Conservation (phyloP, 2,113 vertebrate genomes). For the Nycticorax nycticorax region DNA sequence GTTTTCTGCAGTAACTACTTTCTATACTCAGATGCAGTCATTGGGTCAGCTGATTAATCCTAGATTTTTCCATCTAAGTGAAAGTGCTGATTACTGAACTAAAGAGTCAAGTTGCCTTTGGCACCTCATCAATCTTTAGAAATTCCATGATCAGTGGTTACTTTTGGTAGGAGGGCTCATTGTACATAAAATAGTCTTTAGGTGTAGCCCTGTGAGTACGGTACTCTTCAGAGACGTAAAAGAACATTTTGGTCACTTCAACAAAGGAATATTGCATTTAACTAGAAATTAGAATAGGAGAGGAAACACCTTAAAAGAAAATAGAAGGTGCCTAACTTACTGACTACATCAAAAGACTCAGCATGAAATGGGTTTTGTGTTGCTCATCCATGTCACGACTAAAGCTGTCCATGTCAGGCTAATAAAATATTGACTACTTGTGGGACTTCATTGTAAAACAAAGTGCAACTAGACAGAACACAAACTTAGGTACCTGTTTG, state of each 20-base stretch:
- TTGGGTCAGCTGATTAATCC: not conserved
- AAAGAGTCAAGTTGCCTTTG: not conserved
- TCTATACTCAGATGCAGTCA: not conserved
- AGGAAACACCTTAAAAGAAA: not conserved
- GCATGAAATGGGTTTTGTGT: not conserved
- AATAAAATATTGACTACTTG: not conserved
- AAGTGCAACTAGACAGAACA: not conserved
- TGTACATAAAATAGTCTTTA: not conserved
- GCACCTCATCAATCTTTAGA: not conserved
- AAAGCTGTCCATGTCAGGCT: not conserved
- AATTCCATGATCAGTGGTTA: not conserved
- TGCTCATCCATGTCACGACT: not conserved
- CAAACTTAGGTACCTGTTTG: not conserved
- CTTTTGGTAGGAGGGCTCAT: not conserved
- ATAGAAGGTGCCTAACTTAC: not conserved
- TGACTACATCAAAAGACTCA: not conserved
- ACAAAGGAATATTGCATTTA: not conserved
- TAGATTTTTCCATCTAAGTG: not conserved
- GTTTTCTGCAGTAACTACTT: not conserved
- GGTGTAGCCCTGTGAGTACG: not conserved
- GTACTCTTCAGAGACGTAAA: not conserved
- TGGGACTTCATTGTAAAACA: not conserved
- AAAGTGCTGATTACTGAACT: not conserved
- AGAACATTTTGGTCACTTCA: not conserved
- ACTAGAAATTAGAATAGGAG: not conserved